Conservation (phyloP, 2,888 invertebrate species). For the Chydorus sphaericus region DNA sequence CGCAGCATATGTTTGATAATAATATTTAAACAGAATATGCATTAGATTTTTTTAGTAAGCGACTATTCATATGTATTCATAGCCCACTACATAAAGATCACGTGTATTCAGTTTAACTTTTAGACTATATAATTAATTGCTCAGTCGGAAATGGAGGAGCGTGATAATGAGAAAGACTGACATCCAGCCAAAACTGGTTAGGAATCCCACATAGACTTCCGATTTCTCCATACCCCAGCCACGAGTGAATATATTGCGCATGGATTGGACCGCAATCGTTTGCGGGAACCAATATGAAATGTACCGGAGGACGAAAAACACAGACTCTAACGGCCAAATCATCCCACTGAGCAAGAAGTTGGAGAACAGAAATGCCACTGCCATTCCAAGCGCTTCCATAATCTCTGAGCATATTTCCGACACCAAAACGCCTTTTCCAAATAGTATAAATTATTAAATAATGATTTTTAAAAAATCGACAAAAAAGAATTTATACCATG, state of each 20-base stretch:
- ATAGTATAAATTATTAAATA: conserved; percentile 6
- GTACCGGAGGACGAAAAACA: conserved; percentile 63
- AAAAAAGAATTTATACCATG: conserved; percentile 46
- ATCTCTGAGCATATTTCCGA: conserved; percentile 82
- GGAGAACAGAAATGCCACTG: too few relatives aligned
- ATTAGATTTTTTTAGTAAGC: too few relatives aligned
- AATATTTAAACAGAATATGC: too few relatives aligned
- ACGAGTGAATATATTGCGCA: conserved; percentile 58
- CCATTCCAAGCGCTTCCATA: too few relatives aligned
- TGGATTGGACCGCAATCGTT: conserved; percentile 59
- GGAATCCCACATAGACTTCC: conserved; percentile 56
- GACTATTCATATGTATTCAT: too few relatives aligned
- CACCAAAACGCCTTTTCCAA: conserved; percentile 59
- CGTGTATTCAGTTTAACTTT: too few relatives aligned
- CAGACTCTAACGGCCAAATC: conserved; percentile 92
- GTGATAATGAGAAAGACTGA: too few relatives aligned
- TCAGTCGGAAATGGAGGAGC: too few relatives aligned
- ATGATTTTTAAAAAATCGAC: background rate
- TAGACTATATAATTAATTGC: too few relatives aligned
- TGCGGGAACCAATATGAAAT: conserved; percentile 49
- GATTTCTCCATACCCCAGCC: conserved; percentile 52
- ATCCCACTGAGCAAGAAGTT: conserved; percentile 82
- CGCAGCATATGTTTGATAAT: too few relatives aligned
- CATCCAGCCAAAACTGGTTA: conserved; percentile 52
- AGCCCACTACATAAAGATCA: too few relatives aligned